A percentile compares a stretch with the other conserved stretches of the same genome.
Conservation (phyloP, 2,888 invertebrate genomes). For the Xestoiulus laeticollis region DNA sequence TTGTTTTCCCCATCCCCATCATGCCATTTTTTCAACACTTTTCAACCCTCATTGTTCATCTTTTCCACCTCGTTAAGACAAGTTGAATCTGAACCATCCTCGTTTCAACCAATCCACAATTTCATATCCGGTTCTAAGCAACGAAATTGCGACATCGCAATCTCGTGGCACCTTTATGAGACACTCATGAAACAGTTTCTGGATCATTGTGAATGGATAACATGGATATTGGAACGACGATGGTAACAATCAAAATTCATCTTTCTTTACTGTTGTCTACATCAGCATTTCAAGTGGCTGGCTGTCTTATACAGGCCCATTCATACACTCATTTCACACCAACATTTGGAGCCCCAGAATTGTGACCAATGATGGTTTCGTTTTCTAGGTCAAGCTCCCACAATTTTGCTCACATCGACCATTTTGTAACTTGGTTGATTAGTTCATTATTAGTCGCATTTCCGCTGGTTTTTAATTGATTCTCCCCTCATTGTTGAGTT, state of each 20-base stretch:
- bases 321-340: not conserved
- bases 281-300: not conserved
- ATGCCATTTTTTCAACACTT: not conserved
- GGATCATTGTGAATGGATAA: not conserved
- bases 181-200: not conserved
- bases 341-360: not conserved
- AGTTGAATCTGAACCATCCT: not conserved
- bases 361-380: not conserved
- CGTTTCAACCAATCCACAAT: not conserved
- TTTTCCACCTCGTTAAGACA: not conserved
- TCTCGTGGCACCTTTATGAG: not conserved
- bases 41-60: not conserved
- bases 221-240: not conserved
- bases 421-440: not conserved
- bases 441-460: not conserved
- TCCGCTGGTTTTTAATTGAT: not conserved
- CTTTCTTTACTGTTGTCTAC: not conserved
- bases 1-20: not conserved
- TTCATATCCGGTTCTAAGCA: not conserved
- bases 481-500: not conserved
- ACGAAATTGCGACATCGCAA: not conserved
- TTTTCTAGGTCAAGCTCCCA: not conserved
- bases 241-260: not conserved
- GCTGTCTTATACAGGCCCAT: not conserved
- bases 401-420: constrained; percentile 39